Evolutionary conservation across 2,113 vertebrate species (phyloP).

Genomic region (Ochotona princeps): DNA sequence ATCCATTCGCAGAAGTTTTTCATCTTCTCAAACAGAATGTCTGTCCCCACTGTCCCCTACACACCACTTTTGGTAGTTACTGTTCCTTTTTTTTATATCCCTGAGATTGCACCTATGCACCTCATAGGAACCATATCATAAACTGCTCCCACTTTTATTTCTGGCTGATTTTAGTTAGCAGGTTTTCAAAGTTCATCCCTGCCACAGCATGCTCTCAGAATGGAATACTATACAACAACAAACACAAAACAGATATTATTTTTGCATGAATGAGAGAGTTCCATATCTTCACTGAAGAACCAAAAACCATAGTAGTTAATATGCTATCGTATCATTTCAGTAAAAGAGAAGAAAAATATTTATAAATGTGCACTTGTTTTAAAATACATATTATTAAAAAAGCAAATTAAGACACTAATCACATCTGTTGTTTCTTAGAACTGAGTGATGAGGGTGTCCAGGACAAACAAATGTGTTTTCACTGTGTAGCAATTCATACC

Average conservation of each 20-base stretch:
- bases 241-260: not conserved
- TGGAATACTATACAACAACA: not conserved
- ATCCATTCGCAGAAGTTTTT: not conserved
- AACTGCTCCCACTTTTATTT: not conserved
- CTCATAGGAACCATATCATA: not conserved
- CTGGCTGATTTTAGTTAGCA: conserved; percentile 26
- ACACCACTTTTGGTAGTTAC: not conserved
- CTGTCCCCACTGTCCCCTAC: not conserved
- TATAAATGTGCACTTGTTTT: not conserved
- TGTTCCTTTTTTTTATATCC: conserved; percentile 11
- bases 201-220: not conserved
- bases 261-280: not conserved
- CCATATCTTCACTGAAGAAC: not conserved
- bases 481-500: not conserved
- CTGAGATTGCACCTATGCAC: not conserved
- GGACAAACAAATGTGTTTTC: not conserved
- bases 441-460: not conserved
- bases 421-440: not conserved
- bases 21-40: conserved; percentile 9
- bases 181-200: not conserved
- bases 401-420: not conserved
- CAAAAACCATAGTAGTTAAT: not conserved
- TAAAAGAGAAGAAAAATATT: conserved; percentile 39
- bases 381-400: conserved; percentile 10
- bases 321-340: not conserved